phyloP scores from a whole-genome alignment of 1,140 invertebrate genomes.

The Diabrotica undecimpunctata region DNA sequence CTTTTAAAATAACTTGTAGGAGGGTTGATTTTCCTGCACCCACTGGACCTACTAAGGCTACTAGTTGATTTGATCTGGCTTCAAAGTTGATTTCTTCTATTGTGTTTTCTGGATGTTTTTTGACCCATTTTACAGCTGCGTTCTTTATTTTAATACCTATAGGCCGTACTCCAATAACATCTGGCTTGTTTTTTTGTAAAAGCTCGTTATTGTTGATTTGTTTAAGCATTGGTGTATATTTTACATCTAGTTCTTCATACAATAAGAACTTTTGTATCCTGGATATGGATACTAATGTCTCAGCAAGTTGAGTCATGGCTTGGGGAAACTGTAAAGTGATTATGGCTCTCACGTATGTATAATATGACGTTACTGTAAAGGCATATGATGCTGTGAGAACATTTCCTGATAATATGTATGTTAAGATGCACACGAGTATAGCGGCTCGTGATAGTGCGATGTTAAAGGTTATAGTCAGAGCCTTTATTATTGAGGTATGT shows the following conservation, averaged over 20 bases:
- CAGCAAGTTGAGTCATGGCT: conserved; percentile 56
- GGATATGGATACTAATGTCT: conserved; percentile 63
- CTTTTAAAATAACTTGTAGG: conserved; percentile 73
- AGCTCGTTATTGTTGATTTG: background rate
- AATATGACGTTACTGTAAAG: conserved; percentile 67
- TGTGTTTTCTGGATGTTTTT: conserved; percentile 52
- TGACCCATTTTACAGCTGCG: conserved; percentile 30
- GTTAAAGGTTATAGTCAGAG: conserved; percentile 67
- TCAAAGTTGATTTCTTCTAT: conserved; percentile 55
- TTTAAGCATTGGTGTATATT: background rate
- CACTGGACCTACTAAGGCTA: conserved; percentile 66
- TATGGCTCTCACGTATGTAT: conserved; percentile 64
- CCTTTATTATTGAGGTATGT: conserved; percentile 57
- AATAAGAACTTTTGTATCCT: conserved; percentile 60
- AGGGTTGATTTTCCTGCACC: conserved; percentile 74
- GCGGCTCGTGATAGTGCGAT: conserved; percentile 69
- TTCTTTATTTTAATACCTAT: conserved; percentile 25
- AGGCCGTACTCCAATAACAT: background rate
- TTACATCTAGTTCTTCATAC: conserved; percentile 24
- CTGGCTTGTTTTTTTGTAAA: background rate
- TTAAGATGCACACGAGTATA: conserved; percentile 70
- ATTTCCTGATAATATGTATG: conserved; percentile 68
- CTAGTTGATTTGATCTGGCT: conserved; percentile 53
- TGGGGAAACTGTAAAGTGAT: conserved; percentile 71
- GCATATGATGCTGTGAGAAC: conserved; percentile 70